These are phyloP conservation scores for Tethea ocularis DNA, from an alignment of 2,888 invertebrate species.

Conservation along the genomic window DNA sequence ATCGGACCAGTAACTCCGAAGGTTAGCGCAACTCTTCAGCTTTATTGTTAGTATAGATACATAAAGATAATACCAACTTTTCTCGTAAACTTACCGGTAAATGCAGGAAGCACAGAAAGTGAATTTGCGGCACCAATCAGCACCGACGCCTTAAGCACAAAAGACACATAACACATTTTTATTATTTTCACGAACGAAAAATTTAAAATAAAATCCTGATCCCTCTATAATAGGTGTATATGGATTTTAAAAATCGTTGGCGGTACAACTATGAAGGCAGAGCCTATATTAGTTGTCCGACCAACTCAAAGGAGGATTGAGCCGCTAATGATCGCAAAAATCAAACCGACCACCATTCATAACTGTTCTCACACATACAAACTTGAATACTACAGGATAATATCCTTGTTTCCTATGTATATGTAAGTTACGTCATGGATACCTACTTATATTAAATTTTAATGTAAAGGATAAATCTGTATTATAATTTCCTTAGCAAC, in stretches of 20 bases:
- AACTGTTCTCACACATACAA: background rate
- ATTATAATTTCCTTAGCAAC: no score
- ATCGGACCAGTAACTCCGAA: no score
- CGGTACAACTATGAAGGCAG: constrained; percentile 38
- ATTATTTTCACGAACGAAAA: background rate
- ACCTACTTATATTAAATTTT: background rate
- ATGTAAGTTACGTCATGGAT: background rate
- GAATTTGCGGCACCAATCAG: background rate
- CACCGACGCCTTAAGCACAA: background rate
- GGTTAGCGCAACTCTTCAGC: no score
- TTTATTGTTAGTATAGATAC: no score
- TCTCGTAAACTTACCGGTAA: constrained; percentile 4
- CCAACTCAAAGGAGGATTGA: constrained; percentile 15
- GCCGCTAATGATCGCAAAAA: constrained; percentile 18
- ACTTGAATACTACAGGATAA: background rate
- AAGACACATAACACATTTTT: background rate
- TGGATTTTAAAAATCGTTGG: constrained; percentile 3
- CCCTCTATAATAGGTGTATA: background rate
- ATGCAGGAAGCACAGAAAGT: background rate
- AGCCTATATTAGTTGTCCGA: constrained; percentile 35
- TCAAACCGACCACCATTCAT: no score
- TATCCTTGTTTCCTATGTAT: background rate
- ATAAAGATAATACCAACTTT: no score
- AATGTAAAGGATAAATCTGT: background rate
- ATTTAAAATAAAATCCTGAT: background rate